Base-by-base conservation (phyloP, 2,888 invertebrate species). In the Caenorhabditis auriculariae region DNA sequence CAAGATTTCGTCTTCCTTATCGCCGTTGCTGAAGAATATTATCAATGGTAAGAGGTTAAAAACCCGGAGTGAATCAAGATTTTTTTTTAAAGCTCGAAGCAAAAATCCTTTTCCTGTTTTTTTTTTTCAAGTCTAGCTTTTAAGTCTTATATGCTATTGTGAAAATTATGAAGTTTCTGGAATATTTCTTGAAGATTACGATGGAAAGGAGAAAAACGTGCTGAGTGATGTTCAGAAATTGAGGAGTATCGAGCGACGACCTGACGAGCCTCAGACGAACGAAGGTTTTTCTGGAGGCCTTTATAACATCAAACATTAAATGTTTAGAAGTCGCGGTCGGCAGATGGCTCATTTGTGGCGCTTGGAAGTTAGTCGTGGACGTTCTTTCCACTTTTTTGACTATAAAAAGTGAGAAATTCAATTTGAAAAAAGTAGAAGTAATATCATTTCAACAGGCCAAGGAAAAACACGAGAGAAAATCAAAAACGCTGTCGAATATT, bases 381-480 rank as follows among this genome's bases (percentile, higher is more conserved):
- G 55, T 73, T 41, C 53, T 73, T n/a, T 69, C 70, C 7, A 69
- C 61, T 19, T 72, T 72, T 23, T 51, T 67, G 0, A 52, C 62
- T 1, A 61, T 60, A 1, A 66, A 67, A 39, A 63, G 62, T 41
- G 15, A 6, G 35, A 37, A 19, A 15, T 21, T 7, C 9, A 1
- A 15, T 1, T 9, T 21, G 12, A 7, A 9, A 45, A 21, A 1
- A 12, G 7, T 45, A 19, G 9, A 12, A 17, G 23, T 24, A 12
- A 45, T 17, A 1, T n/a, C 41, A 19, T 12, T 12, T 41, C 46
- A 35, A 6, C 19, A 57, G 57, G 53, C n/a, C 63, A 65, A 32
- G 46, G 64, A 4, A 53, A 55, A 50, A 54, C 54, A 4, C 29
- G 69, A 9, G 61, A 62, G 29, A 66, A 70, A 44, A 62, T 72